Conservation (phyloP, 2,113 vertebrate genomes). For the Neogobius melanostomus region DNA sequence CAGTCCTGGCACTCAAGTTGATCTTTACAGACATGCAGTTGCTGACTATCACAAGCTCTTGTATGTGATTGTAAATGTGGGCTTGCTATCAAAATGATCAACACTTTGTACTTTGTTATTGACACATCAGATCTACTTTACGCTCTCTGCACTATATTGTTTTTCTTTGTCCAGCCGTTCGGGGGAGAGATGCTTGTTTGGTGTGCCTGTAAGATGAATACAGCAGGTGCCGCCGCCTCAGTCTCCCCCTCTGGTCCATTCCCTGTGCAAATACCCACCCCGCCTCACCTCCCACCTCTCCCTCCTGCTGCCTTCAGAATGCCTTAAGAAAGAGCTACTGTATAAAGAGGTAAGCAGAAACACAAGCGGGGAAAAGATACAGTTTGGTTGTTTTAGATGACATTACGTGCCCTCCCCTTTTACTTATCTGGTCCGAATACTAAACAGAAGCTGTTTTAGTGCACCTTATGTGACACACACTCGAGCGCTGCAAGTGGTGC, state of each 20-base stretch:
- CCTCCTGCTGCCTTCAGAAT: conserved; percentile 2
- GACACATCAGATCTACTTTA: background rate
- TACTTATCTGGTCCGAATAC: conserved; percentile 17
- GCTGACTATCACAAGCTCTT: conserved; percentile 62
- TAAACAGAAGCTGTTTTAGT: conserved; percentile 29
- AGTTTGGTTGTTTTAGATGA: conserved; percentile 44
- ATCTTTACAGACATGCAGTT: conserved; percentile 65
- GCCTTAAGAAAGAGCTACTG: conserved; percentile 41
- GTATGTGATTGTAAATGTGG: conserved; percentile 18
- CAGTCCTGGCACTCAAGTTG: conserved; percentile 63
- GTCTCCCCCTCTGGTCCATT: conserved; percentile 44
- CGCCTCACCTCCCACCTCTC: background rate
- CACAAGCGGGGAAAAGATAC: conserved; percentile 32
- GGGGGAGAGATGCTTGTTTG: conserved; percentile 46
- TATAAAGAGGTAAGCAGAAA: conserved; percentile 43
- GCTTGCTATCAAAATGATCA: conserved; percentile 9
- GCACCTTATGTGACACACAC: conserved; percentile 51
- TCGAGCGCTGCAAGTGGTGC: conserved; percentile 65
- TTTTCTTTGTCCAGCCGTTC: conserved; percentile 52
- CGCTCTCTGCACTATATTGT: conserved; percentile 26
- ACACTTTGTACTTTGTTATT: background rate
- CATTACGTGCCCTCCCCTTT: background rate
- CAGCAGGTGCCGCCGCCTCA: conserved; percentile 71
- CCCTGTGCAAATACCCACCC: conserved; percentile 48
- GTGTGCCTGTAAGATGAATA: conserved; percentile 57